These are phyloP conservation scores for Heteromurus nitidus DNA, from an alignment of 2,888 invertebrate species.

Conservation along the genomic window DNA sequence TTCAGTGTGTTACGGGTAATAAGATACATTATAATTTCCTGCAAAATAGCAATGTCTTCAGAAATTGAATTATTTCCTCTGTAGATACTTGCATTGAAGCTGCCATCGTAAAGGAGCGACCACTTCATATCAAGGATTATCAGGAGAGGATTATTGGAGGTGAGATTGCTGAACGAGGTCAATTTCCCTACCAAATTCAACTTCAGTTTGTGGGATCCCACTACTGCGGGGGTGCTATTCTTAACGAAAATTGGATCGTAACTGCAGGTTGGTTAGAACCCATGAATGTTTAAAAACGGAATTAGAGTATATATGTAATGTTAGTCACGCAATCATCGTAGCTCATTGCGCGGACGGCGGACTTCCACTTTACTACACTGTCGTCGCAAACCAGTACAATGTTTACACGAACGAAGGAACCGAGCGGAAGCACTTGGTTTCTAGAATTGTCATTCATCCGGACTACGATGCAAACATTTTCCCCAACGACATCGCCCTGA, in stretches of 20 bases:
- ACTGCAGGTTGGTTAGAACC: conserved; percentile 22
- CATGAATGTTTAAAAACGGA: background rate
- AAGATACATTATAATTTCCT: background rate
- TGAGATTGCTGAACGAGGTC: conserved; percentile 24
- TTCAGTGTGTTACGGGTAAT: background rate
- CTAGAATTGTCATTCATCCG: conserved; percentile 32
- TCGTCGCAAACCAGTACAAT: conserved; percentile 55
- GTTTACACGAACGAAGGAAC: conserved; percentile 21
- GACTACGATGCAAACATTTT: conserved; percentile 61
- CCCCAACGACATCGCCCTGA: conserved; percentile 76
- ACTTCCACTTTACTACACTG: background rate
- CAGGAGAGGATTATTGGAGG: conserved; percentile 47
- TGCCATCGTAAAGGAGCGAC: background rate
- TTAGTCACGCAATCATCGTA: background rate
- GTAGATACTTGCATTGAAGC: background rate
- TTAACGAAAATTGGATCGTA: conserved; percentile 48
- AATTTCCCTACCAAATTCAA: conserved; percentile 52
- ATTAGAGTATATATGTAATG: background rate
- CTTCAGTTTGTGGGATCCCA: conserved; percentile 27
- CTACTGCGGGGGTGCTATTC: conserved; percentile 46
- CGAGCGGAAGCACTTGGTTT: conserved; percentile 25
- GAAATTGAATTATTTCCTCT: background rate
- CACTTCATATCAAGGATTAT: conserved; percentile 11
- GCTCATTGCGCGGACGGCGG: conserved; percentile 50
- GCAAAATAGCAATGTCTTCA: no score